A percentile compares a stretch with the other conserved stretches of the same genome.
These are phyloP conservation scores for Sphaerodactylus townsendi DNA, from an alignment of 2,113 vertebrate species.

Conservation along the genomic window DNA sequence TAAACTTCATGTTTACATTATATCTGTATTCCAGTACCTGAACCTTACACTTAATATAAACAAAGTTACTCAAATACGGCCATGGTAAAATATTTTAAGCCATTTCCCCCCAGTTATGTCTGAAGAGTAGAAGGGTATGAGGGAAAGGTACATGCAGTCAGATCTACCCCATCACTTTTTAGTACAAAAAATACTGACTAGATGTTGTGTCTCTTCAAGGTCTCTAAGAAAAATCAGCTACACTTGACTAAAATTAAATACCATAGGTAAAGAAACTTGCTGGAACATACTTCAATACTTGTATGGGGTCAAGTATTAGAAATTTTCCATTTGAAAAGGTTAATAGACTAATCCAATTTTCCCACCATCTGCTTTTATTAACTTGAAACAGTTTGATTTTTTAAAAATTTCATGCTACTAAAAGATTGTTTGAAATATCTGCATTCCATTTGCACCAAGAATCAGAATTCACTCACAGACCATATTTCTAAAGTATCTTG, in stretches of 20 bases:
- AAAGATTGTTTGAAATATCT: background rate
- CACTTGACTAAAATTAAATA: background rate
- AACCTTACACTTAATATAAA: background rate
- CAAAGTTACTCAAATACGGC: background rate
- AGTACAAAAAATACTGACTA: background rate
- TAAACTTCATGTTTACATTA: background rate
- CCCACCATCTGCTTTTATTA: background rate
- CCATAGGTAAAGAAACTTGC: background rate
- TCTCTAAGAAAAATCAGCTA: background rate
- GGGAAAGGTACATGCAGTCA: background rate
- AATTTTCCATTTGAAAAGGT: background rate
- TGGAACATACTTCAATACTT: background rate
- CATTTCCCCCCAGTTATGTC: background rate
- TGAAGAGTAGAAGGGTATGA: background rate
- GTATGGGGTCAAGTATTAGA: background rate
- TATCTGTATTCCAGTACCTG: background rate
- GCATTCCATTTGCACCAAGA: background rate
- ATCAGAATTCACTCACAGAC: background rate
- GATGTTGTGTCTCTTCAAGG: background rate
- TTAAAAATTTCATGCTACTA: background rate
- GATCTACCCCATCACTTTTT: background rate
- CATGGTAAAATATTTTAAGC: background rate
- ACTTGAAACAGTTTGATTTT: background rate
- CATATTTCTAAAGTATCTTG: background rate
- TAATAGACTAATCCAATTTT: background rate